phyloP scores from a whole-genome alignment of 2,797 vertebrate genomes.

The Carapus acus region DNA sequence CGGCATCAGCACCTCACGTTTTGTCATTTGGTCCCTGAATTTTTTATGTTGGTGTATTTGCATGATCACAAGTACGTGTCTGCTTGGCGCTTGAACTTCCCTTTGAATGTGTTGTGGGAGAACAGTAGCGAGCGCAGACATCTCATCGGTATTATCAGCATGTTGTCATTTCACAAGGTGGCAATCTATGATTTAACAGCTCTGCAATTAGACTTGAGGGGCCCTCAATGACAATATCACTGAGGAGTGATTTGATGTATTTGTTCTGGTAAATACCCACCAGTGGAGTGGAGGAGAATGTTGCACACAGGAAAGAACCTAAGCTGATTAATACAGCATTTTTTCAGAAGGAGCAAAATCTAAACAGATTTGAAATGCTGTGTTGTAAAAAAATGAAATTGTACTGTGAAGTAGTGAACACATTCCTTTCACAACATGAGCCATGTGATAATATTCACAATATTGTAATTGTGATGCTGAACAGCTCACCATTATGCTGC shows the following conservation, averaged over 20 bases:
- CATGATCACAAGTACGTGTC: conserved; percentile 65
- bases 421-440: not conserved
- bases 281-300: conserved; percentile 3
- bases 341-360: no score
- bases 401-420: not conserved
- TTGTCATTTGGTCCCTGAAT: conserved; percentile 71
- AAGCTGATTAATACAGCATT: not conserved
- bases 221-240: conserved; percentile 30
- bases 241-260: conserved; percentile 35
- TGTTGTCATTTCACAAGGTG: conserved; percentile 59
- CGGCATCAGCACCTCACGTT: conserved; percentile 54
- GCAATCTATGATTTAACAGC: conserved; percentile 38
- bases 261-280: conserved; percentile 5
- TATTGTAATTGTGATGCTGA: not conserved
- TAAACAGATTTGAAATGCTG: no score
- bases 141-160: conserved; percentile 55
- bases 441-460: not conserved
- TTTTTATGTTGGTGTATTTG: conserved; percentile 68
- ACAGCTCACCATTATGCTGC: not conserved
- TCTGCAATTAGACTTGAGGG: conserved; percentile 52
- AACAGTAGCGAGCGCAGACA: conserved; percentile 54
- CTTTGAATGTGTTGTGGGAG: conserved; percentile 51
- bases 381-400: not conserved
- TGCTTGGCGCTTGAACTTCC: conserved; percentile 46
- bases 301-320: conserved; percentile 6